Percentiles rank a stretch among this genome's conserved stretches.
phyloP scores from a whole-genome alignment of 2,888 invertebrate species.

The Nemoura dubitans region DNA sequence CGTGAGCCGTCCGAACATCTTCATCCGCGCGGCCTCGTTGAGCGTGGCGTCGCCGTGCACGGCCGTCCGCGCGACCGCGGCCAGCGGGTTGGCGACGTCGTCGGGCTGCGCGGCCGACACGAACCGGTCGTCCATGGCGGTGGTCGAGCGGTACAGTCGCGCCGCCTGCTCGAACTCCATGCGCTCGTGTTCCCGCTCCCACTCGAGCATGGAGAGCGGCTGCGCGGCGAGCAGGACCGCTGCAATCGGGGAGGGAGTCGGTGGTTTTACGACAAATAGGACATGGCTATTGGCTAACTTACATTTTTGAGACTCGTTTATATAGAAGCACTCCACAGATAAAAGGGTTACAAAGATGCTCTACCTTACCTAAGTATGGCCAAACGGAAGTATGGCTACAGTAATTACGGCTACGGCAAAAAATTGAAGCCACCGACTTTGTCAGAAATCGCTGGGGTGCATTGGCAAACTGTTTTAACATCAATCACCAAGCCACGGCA shows the following conservation, averaged over 20 bases:
- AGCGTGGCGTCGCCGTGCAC: conserved; percentile 61
- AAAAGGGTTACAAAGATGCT: too few relatives aligned
- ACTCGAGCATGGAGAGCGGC: conserved; percentile 71
- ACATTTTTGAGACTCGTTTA: too few relatives aligned
- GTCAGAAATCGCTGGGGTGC: too few relatives aligned
- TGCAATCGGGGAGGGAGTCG: conserved; percentile 48
- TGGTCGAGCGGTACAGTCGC: conserved; percentile 73
- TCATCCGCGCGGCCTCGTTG: conserved; percentile 72
- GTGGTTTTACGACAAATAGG: too few relatives aligned
- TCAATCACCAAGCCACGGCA: too few relatives aligned
- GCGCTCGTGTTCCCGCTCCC: conserved; percentile 83
- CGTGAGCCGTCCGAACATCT: conserved; percentile 81
- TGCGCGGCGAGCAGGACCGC: conserved; percentile 57
- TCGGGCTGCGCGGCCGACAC: conserved; percentile 67
- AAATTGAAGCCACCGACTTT: too few relatives aligned
- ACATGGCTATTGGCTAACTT: too few relatives aligned
- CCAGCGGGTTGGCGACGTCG: conserved; percentile 59
- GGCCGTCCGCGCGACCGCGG: conserved; percentile 54
- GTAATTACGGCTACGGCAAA: too few relatives aligned
- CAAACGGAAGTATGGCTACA: too few relatives aligned
- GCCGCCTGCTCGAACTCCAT: conserved; percentile 83
- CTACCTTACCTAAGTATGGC: too few relatives aligned
- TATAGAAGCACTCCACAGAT: too few relatives aligned
- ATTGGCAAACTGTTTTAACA: too few relatives aligned
- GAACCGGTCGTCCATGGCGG: conserved; percentile 68